These are phyloP conservation scores for Panagrolaimus sp. DNA, from an alignment of 1,140 invertebrate species.

Conservation along the genomic window DNA sequence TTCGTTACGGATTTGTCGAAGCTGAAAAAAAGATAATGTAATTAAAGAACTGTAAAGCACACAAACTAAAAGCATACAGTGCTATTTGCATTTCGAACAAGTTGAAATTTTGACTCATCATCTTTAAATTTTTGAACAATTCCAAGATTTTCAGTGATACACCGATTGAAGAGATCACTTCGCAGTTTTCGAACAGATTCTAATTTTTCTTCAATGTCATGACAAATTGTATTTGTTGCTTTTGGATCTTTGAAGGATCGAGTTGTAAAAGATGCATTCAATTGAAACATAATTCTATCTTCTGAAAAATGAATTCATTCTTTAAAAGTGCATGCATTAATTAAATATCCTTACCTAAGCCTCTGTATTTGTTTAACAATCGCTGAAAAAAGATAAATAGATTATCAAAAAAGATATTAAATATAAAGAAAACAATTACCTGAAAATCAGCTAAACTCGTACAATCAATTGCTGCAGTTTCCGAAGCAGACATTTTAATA, in stretches of 20 bases:
- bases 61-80: constrained; percentile 28
- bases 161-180: constrained; percentile 15
- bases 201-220: constrained; percentile 33
- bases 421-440: constrained; percentile 4
- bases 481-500: background rate
- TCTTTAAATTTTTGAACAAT: constrained; percentile 18
- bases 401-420: background rate
- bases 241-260: constrained; percentile 29
- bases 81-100: constrained; percentile 26
- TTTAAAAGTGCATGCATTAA: constrained; percentile 34
- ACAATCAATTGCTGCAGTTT: constrained; percentile 21
- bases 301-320: constrained; percentile 31
- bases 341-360: constrained; percentile 10
- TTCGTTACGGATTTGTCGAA: constrained; percentile 34
- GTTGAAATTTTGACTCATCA: background rate
- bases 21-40: no score
- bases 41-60: no score
- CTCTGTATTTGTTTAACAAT: background rate
- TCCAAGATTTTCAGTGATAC: background rate
- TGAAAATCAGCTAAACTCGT: constrained; percentile 28
- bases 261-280: constrained; percentile 46
- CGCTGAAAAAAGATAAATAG: constrained; percentile 13
- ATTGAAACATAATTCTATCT: constrained; percentile 37
- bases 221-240: constrained; percentile 29
- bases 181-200: constrained; percentile 12